These are phyloP conservation scores for Hassar affinis DNA, from an alignment of 2,113 vertebrate species.

Conservation along the genomic window DNA sequence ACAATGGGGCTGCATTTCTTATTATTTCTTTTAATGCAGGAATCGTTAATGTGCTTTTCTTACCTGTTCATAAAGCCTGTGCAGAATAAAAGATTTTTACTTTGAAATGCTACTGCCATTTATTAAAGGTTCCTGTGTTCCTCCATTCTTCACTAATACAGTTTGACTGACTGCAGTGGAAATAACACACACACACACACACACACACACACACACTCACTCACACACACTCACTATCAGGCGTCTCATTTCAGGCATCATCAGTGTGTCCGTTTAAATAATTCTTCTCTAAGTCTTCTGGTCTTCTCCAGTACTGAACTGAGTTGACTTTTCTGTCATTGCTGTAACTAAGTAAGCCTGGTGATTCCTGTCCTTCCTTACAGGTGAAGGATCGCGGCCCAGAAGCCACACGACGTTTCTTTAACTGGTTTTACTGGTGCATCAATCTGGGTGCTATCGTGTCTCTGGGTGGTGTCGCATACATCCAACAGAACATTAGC, in stretches of 20 bases:
- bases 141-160: neutral
- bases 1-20: too few relatives aligned
- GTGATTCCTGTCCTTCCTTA: neutral
- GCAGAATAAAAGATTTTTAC: neutral
- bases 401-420: slow-evolving; percentile 91
- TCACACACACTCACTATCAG: neutral
- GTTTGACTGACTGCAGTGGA: neutral
- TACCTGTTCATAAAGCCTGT: neutral
- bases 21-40: neutral
- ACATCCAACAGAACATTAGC: slow-evolving; percentile 89
- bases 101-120: neutral
- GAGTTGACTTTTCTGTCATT: neutral
- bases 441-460: slow-evolving; percentile 94
- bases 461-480: slow-evolving; percentile 88
- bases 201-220: neutral
- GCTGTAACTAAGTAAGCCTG: neutral
- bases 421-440: slow-evolving; percentile 99
- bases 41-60: neutral
- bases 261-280: neutral
- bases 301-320: neutral
- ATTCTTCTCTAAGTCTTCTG: too few relatives aligned
- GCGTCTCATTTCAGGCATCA: neutral
- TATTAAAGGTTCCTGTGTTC: neutral
- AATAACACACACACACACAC: neutral
- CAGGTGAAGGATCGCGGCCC: slow-evolving; percentile 95